Percentiles rank a stretch among this genome's conserved stretches.
These are phyloP conservation scores for Mormyrus hasselquistii DNA, from an alignment of 2,797 vertebrate genomes.

Conservation along the genomic window DNA sequence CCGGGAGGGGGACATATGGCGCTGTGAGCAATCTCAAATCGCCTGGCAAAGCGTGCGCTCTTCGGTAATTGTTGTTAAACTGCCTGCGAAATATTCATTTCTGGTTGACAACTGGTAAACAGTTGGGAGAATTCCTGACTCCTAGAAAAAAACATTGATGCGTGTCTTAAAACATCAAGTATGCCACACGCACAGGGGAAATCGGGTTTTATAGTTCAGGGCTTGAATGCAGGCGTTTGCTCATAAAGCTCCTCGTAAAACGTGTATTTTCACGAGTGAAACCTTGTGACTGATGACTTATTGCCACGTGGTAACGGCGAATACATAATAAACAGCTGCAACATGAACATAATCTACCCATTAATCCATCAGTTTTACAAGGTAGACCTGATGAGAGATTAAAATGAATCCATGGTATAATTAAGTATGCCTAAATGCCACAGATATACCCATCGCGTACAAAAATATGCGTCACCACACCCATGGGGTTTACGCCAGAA, in stretches of 20 bases:
- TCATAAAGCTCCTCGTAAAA: background rate
- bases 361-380: slow-evolving; percentile 10
- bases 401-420: slow-evolving; percentile 4
- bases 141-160: background rate
- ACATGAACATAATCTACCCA: background rate
- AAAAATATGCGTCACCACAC: background rate
- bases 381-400: background rate
- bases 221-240: background rate
- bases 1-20: slow-evolving; percentile 29
- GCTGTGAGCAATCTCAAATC: slow-evolving; percentile 44
- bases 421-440: background rate
- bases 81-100: slow-evolving; percentile 56
- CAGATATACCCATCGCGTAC: background rate
- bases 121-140: slow-evolving; percentile 16
- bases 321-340: background rate
- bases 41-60: slow-evolving; percentile 40
- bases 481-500: background rate
- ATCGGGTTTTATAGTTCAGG: background rate
- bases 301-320: background rate
- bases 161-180: background rate
- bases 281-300: background rate
- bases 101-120: slow-evolving; percentile 47
- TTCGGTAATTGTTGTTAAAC: slow-evolving; percentile 59
- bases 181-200: background rate
- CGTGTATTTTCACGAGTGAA: background rate